Evolutionary conservation across 2,797 vertebrate genomes (phyloP).

Genomic region (Lindbergichthys nudifrons): DNA sequence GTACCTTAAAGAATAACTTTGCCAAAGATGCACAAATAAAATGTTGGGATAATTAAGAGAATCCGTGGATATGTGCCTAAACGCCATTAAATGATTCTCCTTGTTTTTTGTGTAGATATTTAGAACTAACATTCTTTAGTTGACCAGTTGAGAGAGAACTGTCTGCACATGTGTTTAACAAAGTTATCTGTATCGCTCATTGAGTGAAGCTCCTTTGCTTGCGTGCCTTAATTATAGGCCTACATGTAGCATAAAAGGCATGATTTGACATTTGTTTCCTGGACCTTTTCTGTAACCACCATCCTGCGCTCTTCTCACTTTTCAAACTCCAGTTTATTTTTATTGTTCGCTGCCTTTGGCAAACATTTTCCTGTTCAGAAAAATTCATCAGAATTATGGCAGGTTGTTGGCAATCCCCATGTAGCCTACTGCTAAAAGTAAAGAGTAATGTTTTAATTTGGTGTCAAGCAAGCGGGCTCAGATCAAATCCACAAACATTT

Average conservation of each 20-base stretch:
- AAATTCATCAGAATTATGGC: conserved; percentile 73
- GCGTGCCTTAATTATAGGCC: not conserved
- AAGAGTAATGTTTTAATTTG: conserved; percentile 84
- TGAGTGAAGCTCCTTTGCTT: conserved; percentile 2
- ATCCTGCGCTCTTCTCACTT: conserved; percentile 33
- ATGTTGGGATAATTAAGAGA: not conserved
- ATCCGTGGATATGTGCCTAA: not conserved
- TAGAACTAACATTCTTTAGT: not conserved
- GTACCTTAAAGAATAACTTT: not conserved
- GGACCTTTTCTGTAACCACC: conserved; percentile 9
- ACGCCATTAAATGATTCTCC: not conserved
- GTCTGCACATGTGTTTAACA: not conserved
- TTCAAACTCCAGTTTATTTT: conserved; percentile 30
- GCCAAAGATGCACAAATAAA: not conserved
- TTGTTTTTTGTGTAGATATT: not conserved
- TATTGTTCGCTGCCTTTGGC: conserved; percentile 52
- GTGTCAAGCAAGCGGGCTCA: conserved; percentile 69
- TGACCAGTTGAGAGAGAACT: not conserved
- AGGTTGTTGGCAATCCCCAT: conserved; percentile 59
- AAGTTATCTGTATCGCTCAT: not conserved
- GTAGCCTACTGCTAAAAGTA: conserved; percentile 43
- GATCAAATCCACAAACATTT: conserved; percentile 84
- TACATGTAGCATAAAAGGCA: not conserved
- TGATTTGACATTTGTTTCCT: not conserved
- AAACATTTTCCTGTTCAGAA: conserved; percentile 49